phyloP scores from a whole-genome alignment of 2,888 invertebrate genomes.

The Protonemura montana region DNA sequence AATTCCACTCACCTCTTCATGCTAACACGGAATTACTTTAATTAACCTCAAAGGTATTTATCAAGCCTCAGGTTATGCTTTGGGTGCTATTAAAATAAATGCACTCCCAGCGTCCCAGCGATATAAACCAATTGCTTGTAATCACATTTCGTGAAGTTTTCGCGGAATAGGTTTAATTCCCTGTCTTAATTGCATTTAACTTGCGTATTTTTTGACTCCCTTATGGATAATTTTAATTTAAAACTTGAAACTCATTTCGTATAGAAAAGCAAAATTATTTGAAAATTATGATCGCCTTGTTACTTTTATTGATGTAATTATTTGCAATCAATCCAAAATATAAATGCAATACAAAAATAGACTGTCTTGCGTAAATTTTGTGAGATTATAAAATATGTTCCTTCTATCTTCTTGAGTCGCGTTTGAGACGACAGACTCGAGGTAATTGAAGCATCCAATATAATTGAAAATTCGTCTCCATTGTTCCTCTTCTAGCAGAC shows the following conservation, averaged over 20 bases:
- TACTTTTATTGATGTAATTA: too few species aligned
- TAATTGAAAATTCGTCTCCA: not conserved
- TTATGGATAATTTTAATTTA: not conserved
- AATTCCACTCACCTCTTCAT: not conserved
- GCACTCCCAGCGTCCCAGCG: not conserved
- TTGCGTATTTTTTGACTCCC: not conserved
- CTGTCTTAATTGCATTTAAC: not conserved
- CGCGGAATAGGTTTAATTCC: not conserved
- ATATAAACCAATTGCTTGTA: conserved; percentile 12
- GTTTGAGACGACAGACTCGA: not conserved
- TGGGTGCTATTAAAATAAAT: not conserved
- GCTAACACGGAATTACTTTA: not conserved
- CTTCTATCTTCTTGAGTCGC: not conserved
- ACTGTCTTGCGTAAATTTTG: not conserved
- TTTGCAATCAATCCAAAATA: not conserved
- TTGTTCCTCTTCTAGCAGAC: not conserved
- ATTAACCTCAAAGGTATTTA: conserved; percentile 4
- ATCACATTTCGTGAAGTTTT: not conserved
- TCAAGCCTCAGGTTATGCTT: not conserved
- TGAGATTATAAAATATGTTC: not conserved
- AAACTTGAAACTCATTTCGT: not conserved
- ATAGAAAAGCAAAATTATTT: not conserved
- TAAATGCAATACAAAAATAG: not conserved
- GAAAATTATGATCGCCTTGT: not conserved
- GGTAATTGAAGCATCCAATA: not conserved